Evolutionary conservation across 2,113 vertebrate species (phyloP).

Genomic region (Sorex fumeus): DNA sequence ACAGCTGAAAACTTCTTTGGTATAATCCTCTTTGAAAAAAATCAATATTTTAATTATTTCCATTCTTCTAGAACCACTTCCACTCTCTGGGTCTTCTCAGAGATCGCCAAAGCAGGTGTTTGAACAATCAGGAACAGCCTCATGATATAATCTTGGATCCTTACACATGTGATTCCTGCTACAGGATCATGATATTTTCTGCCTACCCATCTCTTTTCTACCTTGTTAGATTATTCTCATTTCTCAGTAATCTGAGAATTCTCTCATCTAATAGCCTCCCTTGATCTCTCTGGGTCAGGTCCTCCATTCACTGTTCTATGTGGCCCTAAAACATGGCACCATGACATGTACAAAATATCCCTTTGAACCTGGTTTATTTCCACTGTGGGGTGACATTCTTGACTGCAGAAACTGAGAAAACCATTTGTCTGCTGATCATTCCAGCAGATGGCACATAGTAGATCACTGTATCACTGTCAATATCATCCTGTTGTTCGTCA

Average conservation of each 20-base stretch:
- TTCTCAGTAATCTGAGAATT: not conserved
- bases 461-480: too few species aligned
- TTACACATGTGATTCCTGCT: not conserved
- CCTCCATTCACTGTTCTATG: not conserved
- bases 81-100: not conserved
- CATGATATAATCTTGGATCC: not conserved
- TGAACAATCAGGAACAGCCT: not conserved
- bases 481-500: too few species aligned
- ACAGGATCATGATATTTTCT: not conserved
- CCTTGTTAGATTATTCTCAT: not conserved
- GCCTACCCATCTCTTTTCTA: not conserved
- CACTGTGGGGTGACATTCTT: not conserved
- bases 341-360: not conserved
- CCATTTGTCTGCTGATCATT: not conserved
- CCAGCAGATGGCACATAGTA: not conserved
- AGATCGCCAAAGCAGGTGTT: fast-evolving
- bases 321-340: not conserved
- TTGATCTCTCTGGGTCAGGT: not conserved
- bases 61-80: not conserved
- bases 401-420: not conserved
- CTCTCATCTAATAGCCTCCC: not conserved
- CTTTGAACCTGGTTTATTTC: not conserved
- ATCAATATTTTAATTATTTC: not conserved
- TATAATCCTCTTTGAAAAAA: not conserved
- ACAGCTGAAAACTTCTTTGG: not conserved